Percentiles rank a stretch among this genome's conserved stretches.
Evolutionary conservation across 2,888 invertebrate species (phyloP).

Genomic region (Cepaea hortensis): DNA sequence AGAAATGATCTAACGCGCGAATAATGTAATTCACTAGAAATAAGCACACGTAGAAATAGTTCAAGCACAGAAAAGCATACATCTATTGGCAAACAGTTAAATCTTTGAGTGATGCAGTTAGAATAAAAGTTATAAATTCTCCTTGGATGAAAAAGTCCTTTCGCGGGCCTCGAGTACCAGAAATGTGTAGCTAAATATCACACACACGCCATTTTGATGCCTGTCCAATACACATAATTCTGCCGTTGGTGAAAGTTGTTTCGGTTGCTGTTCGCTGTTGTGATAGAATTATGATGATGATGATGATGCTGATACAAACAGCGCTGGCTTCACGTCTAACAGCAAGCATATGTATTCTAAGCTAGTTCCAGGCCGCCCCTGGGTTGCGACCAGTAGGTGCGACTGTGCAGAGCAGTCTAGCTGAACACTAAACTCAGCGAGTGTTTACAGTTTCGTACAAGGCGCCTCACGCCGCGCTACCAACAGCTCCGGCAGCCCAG

Average conservation of each 20-base stretch:
- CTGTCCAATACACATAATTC: background rate
- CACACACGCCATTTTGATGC: constrained; percentile 15
- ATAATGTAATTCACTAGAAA: too few species aligned
- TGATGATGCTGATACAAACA: background rate
- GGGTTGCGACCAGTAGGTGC: constrained; percentile 11
- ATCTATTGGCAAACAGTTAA: too few species aligned
- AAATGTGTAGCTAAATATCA: background rate
- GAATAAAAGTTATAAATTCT: background rate
- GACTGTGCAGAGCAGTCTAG: background rate
- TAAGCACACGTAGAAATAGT: too few species aligned
- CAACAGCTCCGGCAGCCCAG: constrained; percentile 16
- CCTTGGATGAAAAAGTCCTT: background rate
- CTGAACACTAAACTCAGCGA: constrained; percentile 29
- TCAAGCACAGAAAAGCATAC: too few species aligned
- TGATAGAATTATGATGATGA: background rate
- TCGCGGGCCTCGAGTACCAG: background rate
- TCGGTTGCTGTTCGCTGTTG: background rate
- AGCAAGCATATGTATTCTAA: constrained; percentile 17
- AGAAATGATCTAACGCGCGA: too few species aligned
- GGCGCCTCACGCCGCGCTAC: constrained; percentile 8
- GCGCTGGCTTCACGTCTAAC: background rate
- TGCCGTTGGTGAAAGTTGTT: background rate
- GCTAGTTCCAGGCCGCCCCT: constrained; percentile 12
- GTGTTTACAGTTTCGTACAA: constrained; percentile 35
- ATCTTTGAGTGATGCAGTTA: too few species aligned